Conservation (phyloP, 2,113 vertebrate genomes). For the Erpornis zantholeuca region DNA sequence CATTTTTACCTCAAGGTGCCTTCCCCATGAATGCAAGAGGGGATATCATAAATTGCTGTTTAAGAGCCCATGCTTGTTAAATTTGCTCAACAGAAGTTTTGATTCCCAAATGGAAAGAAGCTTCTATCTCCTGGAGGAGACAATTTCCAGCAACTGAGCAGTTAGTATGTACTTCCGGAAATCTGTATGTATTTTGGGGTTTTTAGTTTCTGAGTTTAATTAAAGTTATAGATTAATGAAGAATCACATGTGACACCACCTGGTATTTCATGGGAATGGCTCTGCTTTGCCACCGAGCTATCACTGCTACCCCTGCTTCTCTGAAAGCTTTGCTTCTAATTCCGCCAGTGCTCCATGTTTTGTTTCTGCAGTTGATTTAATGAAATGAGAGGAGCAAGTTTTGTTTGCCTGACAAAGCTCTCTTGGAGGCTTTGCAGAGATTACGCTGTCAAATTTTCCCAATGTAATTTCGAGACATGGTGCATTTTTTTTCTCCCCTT, state of each 20-base stretch:
- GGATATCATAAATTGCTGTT: neutral
- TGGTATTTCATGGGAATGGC: neutral
- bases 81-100: neutral
- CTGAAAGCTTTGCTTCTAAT: neutral
- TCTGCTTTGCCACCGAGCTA: neutral
- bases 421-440: neutral
- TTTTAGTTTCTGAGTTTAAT: neutral
- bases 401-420: neutral
- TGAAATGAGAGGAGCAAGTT: neutral
- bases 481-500: neutral
- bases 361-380: neutral
- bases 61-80: neutral
- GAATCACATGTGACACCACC: neutral
- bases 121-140: neutral
- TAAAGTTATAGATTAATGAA: neutral
- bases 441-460: neutral
- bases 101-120: neutral
- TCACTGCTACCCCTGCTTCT: neutral
- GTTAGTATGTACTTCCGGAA: neutral
- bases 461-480: neutral
- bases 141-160: neutral
- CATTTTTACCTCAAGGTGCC: neutral
- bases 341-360: neutral
- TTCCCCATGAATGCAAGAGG: accelerated
- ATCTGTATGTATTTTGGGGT: neutral